A percentile compares a stretch with the other conserved stretches of the same genome.
These are phyloP conservation scores for Limosa lapponica DNA, from an alignment of 2,797 vertebrate species.

Conservation along the genomic window DNA sequence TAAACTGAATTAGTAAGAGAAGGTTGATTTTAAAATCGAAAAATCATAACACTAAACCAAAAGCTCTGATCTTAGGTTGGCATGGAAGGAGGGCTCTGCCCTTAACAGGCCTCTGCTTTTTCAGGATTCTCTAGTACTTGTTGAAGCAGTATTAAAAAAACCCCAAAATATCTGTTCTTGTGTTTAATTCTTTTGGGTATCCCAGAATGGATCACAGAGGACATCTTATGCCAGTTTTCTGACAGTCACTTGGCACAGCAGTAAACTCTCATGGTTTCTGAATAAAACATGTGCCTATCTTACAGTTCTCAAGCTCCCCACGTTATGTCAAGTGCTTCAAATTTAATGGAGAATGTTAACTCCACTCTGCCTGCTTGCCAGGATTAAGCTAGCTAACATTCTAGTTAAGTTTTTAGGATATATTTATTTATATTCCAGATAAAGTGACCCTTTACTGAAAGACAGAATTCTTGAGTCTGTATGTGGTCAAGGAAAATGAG, in stretches of 20 bases:
- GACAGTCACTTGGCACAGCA: slow-evolving; percentile 31
- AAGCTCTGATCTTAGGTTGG: not conserved
- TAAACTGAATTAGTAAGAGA: not conserved
- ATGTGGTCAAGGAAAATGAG: not conserved
- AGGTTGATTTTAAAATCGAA: not conserved
- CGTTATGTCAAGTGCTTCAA: slow-evolving; percentile 29
- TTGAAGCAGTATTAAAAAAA: not conserved
- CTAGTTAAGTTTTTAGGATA: not conserved
- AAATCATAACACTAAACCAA: not conserved
- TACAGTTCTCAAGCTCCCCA: slow-evolving; percentile 3
- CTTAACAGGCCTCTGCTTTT: not conserved
- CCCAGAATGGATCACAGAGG: not conserved
- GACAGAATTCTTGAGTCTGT: not conserved
- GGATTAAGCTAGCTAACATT: not conserved
- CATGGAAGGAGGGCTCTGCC: not conserved
- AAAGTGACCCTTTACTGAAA: not conserved
- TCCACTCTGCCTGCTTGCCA: not conserved
- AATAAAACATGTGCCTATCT: slow-evolving; percentile 42
- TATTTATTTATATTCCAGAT: not conserved
- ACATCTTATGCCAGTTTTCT: slow-evolving; percentile 31
- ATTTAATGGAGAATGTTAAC: slow-evolving; percentile 20
- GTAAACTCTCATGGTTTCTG: slow-evolving; percentile 6
- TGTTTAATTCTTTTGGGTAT: not conserved
- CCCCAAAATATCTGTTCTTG: not conserved
- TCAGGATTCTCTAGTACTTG: not conserved